Evolutionary conservation across 2,113 vertebrate species (phyloP), one percentile per base, ranked within the genome.

Genomic region (Paraplagusia blochii): DNA sequence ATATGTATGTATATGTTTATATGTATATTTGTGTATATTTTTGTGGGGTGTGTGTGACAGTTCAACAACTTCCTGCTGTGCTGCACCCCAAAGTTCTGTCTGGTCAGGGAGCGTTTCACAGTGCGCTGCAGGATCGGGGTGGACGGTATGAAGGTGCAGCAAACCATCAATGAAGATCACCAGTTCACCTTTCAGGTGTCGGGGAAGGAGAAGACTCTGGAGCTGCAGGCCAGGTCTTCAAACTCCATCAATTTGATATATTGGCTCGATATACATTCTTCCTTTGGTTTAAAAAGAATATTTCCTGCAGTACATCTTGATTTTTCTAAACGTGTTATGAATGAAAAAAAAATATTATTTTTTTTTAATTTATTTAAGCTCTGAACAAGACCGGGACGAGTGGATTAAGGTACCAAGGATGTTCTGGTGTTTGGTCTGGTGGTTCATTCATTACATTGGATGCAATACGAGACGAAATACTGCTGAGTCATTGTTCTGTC

Each of bases 11-110:
- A 34, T 29, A 29, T 29, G 22, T 6, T 29, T 29, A 29, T 29
- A 29, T 29, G 22, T 29, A 29, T 29, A n/a, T n/a, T n/a, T n/a
- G n/a, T n/a, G n/a, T n/a, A n/a, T n/a, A n/a, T n/a, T n/a, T n/a
- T n/a, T n/a, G n/a, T n/a, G n/a, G n/a, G n/a, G n/a, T n/a, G n/a
- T n/a, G n/a, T n/a, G n/a, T n/a, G n/a, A 56, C 80, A 98, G 96
- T 96, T 98, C 83, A 98, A 98, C 92, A 95, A 97, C 74, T 96
- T 95, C 85, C 74, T 98, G 77, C 91, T 98, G 44, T 96, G 96
- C 88, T 97, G 95, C 80, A 92, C 93, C 55, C 93, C 95, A 7
- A 95, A 90, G 82, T 98, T 98, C 90, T 95, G 94, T 82, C 87
- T 97, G 48, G 93, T 94, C 6, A 94, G 95, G 66, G 94, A 92